Conservation (phyloP, 2,888 invertebrate genomes). For the Meandrusa payeni region DNA sequence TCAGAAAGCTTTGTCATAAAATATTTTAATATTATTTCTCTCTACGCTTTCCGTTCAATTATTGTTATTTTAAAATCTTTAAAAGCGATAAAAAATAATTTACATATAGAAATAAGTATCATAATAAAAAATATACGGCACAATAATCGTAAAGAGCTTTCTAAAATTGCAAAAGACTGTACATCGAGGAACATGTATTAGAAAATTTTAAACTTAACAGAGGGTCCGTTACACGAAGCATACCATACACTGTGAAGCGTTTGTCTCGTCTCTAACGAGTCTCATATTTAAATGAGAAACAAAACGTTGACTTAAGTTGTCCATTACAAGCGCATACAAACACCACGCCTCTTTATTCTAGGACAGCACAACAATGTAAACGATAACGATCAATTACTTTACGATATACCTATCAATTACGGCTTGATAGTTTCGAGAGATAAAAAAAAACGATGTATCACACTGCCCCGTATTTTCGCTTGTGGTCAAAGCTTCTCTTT, state of each 20-base stretch:
- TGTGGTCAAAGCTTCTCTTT: conserved; percentile 56
- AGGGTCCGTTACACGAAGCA: conserved; percentile 61
- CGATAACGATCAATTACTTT: conserved; percentile 49
- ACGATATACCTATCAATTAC: conserved; percentile 53
- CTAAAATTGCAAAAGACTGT: conserved; percentile 20
- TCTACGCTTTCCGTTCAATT: no score
- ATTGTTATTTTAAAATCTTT: conserved; percentile 4
- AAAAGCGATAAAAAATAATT: neutral
- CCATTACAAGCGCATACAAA: conserved; percentile 21
- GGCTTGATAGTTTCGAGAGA: conserved; percentile 52
- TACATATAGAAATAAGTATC: conserved; percentile 5
- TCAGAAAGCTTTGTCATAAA: no score
- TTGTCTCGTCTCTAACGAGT: conserved; percentile 47
- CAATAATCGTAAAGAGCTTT: conserved; percentile 13
- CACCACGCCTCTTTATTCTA: conserved; percentile 55
- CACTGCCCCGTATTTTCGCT: conserved; percentile 46
- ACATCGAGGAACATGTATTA: conserved; percentile 7
- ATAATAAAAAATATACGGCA: conserved; percentile 9
- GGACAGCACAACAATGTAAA: conserved; percentile 54
- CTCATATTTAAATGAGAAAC: conserved; percentile 52
- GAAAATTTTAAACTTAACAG: conserved; percentile 40
- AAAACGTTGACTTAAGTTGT: conserved; percentile 31
- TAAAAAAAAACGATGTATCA: conserved; percentile 51
- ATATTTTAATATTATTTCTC: no score
- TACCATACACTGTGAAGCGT: conserved; percentile 33